Evolutionary conservation across 2,797 vertebrate species (phyloP).

Genomic region (Liasis olivaceus): DNA sequence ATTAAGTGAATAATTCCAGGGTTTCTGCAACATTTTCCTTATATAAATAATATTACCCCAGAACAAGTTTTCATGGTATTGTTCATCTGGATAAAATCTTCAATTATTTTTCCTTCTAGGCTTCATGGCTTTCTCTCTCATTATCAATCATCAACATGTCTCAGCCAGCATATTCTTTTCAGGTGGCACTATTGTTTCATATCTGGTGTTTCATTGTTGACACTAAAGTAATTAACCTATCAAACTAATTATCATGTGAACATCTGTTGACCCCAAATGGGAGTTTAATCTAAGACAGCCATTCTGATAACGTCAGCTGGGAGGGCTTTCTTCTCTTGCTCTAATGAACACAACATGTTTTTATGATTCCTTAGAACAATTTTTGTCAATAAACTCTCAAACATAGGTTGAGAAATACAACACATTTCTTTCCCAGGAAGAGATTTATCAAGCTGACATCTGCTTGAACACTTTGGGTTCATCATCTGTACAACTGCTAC

Average conservation of each 20-base stretch:
- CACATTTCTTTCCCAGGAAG: background rate
- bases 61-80: background rate
- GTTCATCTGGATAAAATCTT: background rate
- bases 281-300: background rate
- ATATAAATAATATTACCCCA: background rate
- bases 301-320: background rate
- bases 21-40: background rate
- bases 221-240: background rate
- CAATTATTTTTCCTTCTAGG: background rate
- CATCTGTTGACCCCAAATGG: background rate
- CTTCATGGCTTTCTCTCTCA: background rate
- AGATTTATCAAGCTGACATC: background rate
- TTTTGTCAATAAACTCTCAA: background rate
- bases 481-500: background rate
- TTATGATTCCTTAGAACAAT: background rate
- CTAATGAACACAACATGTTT: background rate
- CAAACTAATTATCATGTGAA: background rate
- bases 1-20: background rate
- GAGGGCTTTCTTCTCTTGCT: background rate
- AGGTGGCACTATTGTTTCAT: fast-evolving
- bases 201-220: background rate
- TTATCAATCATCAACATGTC: constrained; percentile 44
- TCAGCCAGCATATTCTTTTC: constrained; percentile 12
- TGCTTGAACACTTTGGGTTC: background rate
- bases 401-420: background rate